A percentile compares a stretch with the other conserved stretches of the same genome.
Evolutionary conservation across 2,113 vertebrate species (phyloP).

Genomic region (Prunella fulvescens): DNA sequence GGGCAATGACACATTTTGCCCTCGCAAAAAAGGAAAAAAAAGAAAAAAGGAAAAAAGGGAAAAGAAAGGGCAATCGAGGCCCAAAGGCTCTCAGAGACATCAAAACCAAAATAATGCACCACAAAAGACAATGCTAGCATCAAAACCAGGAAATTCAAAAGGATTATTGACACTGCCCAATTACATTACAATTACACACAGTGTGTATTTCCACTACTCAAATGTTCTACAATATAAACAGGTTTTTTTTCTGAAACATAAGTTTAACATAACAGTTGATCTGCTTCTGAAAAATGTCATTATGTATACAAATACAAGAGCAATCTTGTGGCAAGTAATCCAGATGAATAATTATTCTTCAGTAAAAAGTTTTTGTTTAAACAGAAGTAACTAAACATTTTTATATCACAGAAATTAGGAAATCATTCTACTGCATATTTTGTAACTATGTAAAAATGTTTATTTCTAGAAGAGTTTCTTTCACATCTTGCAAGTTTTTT

Average conservation of each 20-base stretch:
- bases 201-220: neutral
- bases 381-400: neutral
- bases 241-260: neutral
- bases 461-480: neutral
- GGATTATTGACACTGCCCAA: neutral
- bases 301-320: neutral
- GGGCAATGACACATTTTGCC: neutral
- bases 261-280: neutral
- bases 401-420: neutral
- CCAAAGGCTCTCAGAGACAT: neutral
- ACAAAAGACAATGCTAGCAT: neutral
- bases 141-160: neutral
- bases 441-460: neutral
- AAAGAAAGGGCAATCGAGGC: neutral
- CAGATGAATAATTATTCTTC: neutral
- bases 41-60: neutral
- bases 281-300: conserved; percentile 23
- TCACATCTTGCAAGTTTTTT: neutral
- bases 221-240: neutral
- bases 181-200: conserved; percentile 4
- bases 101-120: conserved; percentile 1
- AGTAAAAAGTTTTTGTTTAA: neutral
- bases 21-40: neutral
- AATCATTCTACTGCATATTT: neutral
- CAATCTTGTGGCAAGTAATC: neutral